Conservation (phyloP, 1,140 invertebrate genomes). For the Drosophila cardini region DNA sequence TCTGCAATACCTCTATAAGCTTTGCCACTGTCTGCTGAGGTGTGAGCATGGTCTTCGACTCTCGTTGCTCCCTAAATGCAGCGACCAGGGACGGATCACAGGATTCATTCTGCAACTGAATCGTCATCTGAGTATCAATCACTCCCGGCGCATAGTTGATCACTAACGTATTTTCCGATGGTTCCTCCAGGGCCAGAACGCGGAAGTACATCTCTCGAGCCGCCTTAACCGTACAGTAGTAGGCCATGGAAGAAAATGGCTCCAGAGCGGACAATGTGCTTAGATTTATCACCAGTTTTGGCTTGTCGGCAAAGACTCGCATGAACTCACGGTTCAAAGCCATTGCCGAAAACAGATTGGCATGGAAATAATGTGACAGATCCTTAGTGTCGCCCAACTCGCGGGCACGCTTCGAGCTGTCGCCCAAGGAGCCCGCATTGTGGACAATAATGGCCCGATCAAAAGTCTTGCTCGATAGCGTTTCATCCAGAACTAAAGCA, state of each 20-base stretch:
- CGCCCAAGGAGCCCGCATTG: slow-evolving; percentile 95
- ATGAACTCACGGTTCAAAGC: slow-evolving; percentile 92
- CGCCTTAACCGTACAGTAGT: slow-evolving; percentile 95
- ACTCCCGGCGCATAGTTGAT: slow-evolving; percentile 97
- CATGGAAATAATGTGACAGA: slow-evolving; percentile 89
- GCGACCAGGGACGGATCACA: slow-evolving; percentile 87
- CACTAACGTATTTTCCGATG: slow-evolving; percentile 88
- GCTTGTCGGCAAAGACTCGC: slow-evolving; percentile 84
- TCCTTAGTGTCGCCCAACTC: slow-evolving; percentile 87
- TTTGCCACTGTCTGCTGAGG: slow-evolving; percentile 91
- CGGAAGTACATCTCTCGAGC: slow-evolving; percentile 96
- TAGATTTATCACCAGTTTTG: slow-evolving; percentile 92
- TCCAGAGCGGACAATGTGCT: slow-evolving; percentile 93
- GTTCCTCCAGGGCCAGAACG: slow-evolving; percentile 91
- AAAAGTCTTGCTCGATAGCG: slow-evolving; percentile 84
- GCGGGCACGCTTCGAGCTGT: slow-evolving; percentile 87
- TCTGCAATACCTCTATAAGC: slow-evolving; percentile 89
- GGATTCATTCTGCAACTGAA: slow-evolving; percentile 87
- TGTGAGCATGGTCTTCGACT: slow-evolving; percentile 89
- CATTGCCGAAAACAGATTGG: slow-evolving; percentile 92
- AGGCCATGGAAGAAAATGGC: slow-evolving; percentile 90
- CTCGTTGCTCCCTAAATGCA: slow-evolving; percentile 86
- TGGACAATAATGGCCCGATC: slow-evolving; percentile 92
- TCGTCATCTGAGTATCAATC: slow-evolving; percentile 95
- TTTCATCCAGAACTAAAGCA: slow-evolving; percentile 49